Evolutionary conservation across 2,113 vertebrate genomes (phyloP).

Genomic region (Pseudorectes ferrugineus): DNA sequence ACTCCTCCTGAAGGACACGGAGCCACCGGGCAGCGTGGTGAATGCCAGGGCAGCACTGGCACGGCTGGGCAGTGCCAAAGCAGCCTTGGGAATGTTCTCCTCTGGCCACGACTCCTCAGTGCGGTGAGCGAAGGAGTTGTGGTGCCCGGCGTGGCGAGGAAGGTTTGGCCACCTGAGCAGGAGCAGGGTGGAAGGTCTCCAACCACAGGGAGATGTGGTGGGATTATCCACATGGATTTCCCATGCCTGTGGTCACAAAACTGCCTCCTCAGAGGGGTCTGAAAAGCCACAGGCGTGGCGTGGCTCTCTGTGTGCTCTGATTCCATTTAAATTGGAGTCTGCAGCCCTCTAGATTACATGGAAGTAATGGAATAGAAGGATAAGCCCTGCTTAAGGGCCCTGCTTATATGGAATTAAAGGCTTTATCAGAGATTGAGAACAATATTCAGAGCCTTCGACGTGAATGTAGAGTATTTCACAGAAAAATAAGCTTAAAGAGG

Average conservation of each 20-base stretch:
- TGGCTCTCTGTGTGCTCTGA: neutral
- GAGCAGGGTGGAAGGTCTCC: neutral
- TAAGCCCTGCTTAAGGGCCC: neutral
- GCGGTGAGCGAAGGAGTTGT: neutral
- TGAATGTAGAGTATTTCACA: neutral
- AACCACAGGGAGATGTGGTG: neutral
- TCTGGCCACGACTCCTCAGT: neutral
- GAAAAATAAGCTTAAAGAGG: neutral
- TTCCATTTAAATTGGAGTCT: neutral
- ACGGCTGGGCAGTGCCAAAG: neutral
- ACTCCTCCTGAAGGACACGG: neutral
- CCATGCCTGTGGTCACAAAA: accelerated
- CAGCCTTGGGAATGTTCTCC: neutral
- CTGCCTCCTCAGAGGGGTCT: neutral
- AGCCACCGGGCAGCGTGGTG: neutral
- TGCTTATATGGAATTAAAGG: neutral
- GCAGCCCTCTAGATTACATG: neutral
- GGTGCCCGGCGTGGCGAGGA: neutral
- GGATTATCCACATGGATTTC: neutral
- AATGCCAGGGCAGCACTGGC: neutral
- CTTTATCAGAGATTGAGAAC: neutral
- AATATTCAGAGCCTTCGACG: neutral
- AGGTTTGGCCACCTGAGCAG: neutral
- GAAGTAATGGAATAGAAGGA: neutral
- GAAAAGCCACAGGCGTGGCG: accelerated